These are phyloP conservation scores for Taenioides sp. DNA, from an alignment of 2,797 vertebrate genomes.

Conservation along the genomic window DNA sequence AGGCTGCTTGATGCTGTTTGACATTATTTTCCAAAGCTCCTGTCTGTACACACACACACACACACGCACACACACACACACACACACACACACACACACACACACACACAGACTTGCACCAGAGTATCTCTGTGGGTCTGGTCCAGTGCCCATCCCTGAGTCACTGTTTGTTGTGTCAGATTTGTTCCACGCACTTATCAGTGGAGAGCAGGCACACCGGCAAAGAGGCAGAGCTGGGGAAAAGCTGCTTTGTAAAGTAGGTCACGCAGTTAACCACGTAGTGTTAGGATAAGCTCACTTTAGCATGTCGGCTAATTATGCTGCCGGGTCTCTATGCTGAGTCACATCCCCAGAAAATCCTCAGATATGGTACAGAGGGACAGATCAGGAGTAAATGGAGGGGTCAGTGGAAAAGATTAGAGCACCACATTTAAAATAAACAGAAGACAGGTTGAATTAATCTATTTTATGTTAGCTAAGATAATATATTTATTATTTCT, in stretches of 20 bases:
- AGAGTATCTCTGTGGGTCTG: conserved; percentile 15
- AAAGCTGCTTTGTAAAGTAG: conserved; percentile 80
- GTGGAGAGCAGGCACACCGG: conserved; percentile 65
- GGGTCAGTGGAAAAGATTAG: conserved; percentile 3
- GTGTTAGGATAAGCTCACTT: conserved; percentile 64
- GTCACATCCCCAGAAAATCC: conserved; percentile 66
- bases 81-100: background rate
- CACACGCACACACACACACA: no score
- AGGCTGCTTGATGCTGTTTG: conserved; percentile 18
- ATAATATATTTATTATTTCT: no score
- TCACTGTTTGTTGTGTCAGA: conserved; percentile 21
- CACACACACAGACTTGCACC: background rate
- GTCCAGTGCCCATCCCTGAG: conserved; percentile 20
- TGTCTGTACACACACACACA: background rate
- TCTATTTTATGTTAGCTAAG: background rate
- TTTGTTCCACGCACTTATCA: conserved; percentile 70
- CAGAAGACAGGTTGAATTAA: background rate
- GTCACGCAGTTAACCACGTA: conserved; percentile 74
- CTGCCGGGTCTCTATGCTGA: conserved; percentile 64
- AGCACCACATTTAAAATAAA: background rate
- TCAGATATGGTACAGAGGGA: conserved; percentile 23
- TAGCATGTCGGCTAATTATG: conserved; percentile 72
- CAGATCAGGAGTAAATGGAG: conserved; percentile 20
- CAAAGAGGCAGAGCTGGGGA: conserved; percentile 65
- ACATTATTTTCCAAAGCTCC: conserved; percentile 4